phyloP scores from a whole-genome alignment of 2,797 vertebrate species.

The Nothura maculosa region DNA sequence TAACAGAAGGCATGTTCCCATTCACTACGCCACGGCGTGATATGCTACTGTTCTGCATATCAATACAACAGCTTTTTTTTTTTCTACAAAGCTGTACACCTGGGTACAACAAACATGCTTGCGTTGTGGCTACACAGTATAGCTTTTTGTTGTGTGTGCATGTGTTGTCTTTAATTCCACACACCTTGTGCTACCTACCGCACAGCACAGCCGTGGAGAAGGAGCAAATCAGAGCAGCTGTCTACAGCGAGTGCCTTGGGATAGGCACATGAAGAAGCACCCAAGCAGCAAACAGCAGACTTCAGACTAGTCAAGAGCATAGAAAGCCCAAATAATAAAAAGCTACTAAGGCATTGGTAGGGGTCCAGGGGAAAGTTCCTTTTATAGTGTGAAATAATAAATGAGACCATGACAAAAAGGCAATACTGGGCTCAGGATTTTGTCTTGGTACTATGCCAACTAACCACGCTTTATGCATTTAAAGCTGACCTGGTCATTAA shows the following conservation, averaged over 20 bases:
- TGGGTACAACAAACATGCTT: constrained; percentile 24
- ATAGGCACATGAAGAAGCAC: background rate
- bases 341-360: background rate
- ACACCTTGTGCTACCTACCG: constrained; percentile 1
- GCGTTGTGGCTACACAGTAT: constrained; percentile 35
- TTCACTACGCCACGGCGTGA: constrained; percentile 52
- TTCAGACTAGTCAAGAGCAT: background rate
- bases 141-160: background rate
- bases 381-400: constrained; percentile 35
- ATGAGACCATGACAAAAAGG: constrained; percentile 49
- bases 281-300: background rate
- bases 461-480: constrained; percentile 14
- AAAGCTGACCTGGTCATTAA: constrained; percentile 70
- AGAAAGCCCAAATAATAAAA: background rate
- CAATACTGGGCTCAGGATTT: background rate
- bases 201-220: background rate
- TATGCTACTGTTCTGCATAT: constrained; percentile 39
- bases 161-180: background rate
- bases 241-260: background rate
- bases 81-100: background rate
- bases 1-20: constrained; percentile 61
- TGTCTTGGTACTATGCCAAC: constrained; percentile 37
- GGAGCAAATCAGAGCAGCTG: background rate
- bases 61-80: constrained; percentile 35
- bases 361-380: constrained; percentile 26